Percentiles rank a stretch among this genome's conserved stretches.
phyloP scores from a whole-genome alignment of 2,888 invertebrate genomes.

The Cheilosia vulpina region DNA sequence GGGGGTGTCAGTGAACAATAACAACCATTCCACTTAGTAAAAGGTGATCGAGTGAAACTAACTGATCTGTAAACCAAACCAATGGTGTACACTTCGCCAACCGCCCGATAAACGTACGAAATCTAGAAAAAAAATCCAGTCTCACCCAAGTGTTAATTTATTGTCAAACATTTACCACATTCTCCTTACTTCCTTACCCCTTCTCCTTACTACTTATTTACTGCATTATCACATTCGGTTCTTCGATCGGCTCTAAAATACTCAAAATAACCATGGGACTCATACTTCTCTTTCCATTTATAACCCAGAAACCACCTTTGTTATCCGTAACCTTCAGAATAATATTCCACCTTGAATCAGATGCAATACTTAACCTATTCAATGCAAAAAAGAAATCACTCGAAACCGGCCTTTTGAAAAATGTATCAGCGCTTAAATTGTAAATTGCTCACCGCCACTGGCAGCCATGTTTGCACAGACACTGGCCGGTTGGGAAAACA shows the following conservation, averaged over 20 bases:
- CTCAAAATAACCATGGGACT: not conserved
- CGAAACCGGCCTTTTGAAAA: not conserved
- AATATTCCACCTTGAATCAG: not conserved
- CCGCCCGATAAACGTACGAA: too few species aligned
- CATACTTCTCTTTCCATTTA: not conserved
- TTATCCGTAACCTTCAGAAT: not conserved
- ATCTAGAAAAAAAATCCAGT: slow-evolving; percentile 10
- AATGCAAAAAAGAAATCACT: not conserved
- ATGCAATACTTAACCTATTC: not conserved
- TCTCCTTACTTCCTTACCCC: not conserved
- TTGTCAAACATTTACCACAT: not conserved
- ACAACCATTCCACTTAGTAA: too few species aligned
- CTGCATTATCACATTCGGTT: slow-evolving; percentile 17
- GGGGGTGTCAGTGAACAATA: too few species aligned
- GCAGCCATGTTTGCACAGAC: not conserved
- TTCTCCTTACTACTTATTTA: slow-evolving; percentile 6
- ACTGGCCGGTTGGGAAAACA: not conserved
- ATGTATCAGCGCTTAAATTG: not conserved
- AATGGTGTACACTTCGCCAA: too few species aligned
- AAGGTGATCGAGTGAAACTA: too few species aligned
- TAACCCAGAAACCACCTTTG: not conserved
- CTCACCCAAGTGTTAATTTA: slow-evolving; percentile 8
- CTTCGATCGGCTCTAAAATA: not conserved
- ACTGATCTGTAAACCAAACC: too few species aligned
- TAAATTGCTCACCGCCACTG: not conserved